Base-by-base conservation (phyloP, 2,797 vertebrate species). In the Pseudochromis fuscus region DNA sequence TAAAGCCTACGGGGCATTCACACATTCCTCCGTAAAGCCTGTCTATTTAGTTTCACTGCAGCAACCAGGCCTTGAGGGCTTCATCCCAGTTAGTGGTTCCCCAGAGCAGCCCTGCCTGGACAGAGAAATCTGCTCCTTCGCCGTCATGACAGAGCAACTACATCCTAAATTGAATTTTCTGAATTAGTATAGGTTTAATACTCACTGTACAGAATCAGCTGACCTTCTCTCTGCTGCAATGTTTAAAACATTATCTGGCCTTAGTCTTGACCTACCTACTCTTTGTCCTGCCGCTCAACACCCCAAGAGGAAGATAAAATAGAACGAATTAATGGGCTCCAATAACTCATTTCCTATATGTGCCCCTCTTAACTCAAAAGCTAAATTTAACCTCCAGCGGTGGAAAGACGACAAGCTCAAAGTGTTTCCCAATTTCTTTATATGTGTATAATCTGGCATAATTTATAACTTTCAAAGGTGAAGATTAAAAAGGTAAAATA, bases 281-380 rank as follows among this genome's bases (percentile, higher is more conserved):
- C 79, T 77, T 83, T 78, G 75, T 86, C 71, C 77, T 82, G 70
- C 57, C 51, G 70, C 60, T 78, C 78, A 58, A 50, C 67, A 75
- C 49, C 77, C 67, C 61, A 60, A 67, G 75, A 68, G 70, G 27
- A 67, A 51, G 72, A 85, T 80, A 65, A 87, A 84, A 83, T 72
- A 71, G 83, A 84, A 78, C 18, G 16, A 82, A 85, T 71, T 81
- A 85, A 84, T 66, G 66, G 68, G 51, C 67, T 57, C 53, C 67
- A 79, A 77, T 87, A 79, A 84, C 80, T 82, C 64, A 67, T 85
- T 80, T 79, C 57, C 76, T 65, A 31, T 24, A 38, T 33, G n/a
- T n/a, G 50, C 63, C 33, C 60, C 55, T 42, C 86, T 44, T 66
- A 44, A 72, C 31, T 42, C 40, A 38, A 56, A 67, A 77, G 75